Base-by-base conservation (phyloP, 2,888 invertebrate species). In the Drosophila atripex region DNA sequence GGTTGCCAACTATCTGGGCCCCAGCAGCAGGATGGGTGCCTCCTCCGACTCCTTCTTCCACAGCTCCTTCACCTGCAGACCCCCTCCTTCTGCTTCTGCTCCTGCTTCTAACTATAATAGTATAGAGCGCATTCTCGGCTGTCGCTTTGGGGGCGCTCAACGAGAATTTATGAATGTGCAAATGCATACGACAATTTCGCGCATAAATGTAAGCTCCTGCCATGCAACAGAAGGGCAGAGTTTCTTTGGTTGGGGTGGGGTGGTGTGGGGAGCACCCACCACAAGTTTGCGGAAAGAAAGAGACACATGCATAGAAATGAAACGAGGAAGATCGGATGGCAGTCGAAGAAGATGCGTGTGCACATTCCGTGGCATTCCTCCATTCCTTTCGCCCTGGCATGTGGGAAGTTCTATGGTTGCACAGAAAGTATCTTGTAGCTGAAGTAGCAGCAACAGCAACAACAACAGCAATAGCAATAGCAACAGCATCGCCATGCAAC, bases 81-180 rank as follows among this genome's bases (percentile, higher is more conserved):
- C 5, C 30, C 30, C 35, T n/a, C n/a, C n/a, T n/a, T n/a, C n/a
- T n/a, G n/a, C 21, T 32, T 47, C 41, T 8, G 9, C 16, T 35
- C 54, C 25, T 18, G 54, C 50, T 21, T 38, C n/a, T n/a, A 18
- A 32, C 30, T 50, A 52, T 52, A 57, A 52, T 59, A 35, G 55
- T 52, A 73, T 68, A 63, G 51, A 71, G 53, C 59, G 52, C 77
- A 82, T 73, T 80, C 87, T 75, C 45, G 47, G 47, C 71, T 75
- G 88, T 79, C 77, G 86, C 88, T 88, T 77, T 70, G 77, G 84
- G 74, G 80, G 83, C 77, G 84, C 88, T 88, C 83, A 77, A 88
- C 86, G 73, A 88, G 74, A 88, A 85, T 85, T 85, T 85, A 85
- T 85, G 84, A 85, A 85, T 85, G 88, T 85, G 88, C 88, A 85